These are phyloP conservation scores for Clitarchus hookeri DNA, from an alignment of 2,888 invertebrate genomes.

Conservation along the genomic window DNA sequence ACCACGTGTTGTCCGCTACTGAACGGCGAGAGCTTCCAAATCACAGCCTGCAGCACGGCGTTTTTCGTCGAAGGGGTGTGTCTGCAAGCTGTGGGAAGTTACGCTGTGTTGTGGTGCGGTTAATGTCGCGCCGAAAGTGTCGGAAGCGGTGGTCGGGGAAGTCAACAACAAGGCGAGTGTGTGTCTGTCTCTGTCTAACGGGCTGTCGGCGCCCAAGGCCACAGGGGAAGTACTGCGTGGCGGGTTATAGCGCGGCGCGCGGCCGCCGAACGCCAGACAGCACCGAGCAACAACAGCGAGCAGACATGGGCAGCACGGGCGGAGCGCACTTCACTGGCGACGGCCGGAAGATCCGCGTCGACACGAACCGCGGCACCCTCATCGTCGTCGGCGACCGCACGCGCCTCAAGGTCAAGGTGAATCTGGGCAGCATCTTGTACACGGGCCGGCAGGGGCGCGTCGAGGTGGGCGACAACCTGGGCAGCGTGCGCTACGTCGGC, in stretches of 20 bases:
- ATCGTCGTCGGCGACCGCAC: slow-evolving; percentile 25
- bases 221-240: not conserved
- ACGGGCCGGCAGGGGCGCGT: slow-evolving; percentile 26
- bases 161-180: not conserved
- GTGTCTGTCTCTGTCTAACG: not conserved
- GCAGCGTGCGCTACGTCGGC: slow-evolving; percentile 27
- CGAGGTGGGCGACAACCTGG: slow-evolving; percentile 24
- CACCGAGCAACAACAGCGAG: not conserved
- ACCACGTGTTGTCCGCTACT: too few relatives aligned
- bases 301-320: not conserved
- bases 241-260: not conserved
- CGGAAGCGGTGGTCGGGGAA: not conserved
- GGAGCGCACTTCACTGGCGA: slow-evolving; percentile 21
- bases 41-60: too few relatives aligned
- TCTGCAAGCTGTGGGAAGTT: too few relatives aligned
- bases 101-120: not conserved
- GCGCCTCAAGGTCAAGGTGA: slow-evolving; percentile 18
- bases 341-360: slow-evolving; percentile 23
- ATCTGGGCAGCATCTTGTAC: slow-evolving; percentile 23
- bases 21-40: too few relatives aligned
- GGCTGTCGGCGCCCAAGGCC: not conserved
- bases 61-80: too few relatives aligned
- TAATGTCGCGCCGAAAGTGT: not conserved
- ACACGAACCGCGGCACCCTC: slow-evolving; percentile 22
- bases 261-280: not conserved